Base-by-base conservation (phyloP, 2,888 invertebrate genomes). In the Acleris cristana region DNA sequence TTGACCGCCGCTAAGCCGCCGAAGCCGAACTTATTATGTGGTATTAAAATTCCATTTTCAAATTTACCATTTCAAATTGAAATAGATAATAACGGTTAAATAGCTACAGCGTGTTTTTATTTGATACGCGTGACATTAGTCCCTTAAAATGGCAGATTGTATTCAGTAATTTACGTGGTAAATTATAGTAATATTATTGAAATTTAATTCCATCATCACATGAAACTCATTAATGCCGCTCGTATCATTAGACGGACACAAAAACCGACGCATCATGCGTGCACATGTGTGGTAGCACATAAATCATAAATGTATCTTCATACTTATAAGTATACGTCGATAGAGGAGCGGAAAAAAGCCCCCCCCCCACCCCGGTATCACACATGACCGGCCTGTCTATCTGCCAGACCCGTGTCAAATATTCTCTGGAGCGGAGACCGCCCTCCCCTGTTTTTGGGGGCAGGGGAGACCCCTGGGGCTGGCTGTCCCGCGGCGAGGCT, bases 391-490 rank as follows among this genome's bases (percentile, higher is more conserved):
- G 89, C 85, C 90, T 92, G 92, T 92, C 92, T 92, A 92, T 92
- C 92, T 92, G 92, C 92, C 92, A 91, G 92, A 92, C 92, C 92
- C 92, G 89, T 92, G 92, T 92, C 92, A 92, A 92, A 92, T 92
- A 92, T 92, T 89, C 92, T 92, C 91, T 92, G 89, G 89, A 92
- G 92, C 92, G 92, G 88, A 90, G 89, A 86, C 89, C 88, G 86
- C 89, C 90, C 83, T 87, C 87, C 79, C 78, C 83, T 80, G 79
- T 79, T 79, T 80, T 81, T 78, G 78, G 83, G 85, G 83, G 84
- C 78, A 79, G 80, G 83, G 84, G 84, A 79, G 81, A 84, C 88
- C 89, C 90, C 92, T 89, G 84, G 91, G 90, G 88, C 88, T 79
- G 77, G 89, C 88, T 85, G 90, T 91, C 92, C 92, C 91, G 92